These are phyloP conservation scores for Agelaius phoeniceus DNA, from an alignment of 2,113 vertebrate species.

Conservation along the genomic window DNA sequence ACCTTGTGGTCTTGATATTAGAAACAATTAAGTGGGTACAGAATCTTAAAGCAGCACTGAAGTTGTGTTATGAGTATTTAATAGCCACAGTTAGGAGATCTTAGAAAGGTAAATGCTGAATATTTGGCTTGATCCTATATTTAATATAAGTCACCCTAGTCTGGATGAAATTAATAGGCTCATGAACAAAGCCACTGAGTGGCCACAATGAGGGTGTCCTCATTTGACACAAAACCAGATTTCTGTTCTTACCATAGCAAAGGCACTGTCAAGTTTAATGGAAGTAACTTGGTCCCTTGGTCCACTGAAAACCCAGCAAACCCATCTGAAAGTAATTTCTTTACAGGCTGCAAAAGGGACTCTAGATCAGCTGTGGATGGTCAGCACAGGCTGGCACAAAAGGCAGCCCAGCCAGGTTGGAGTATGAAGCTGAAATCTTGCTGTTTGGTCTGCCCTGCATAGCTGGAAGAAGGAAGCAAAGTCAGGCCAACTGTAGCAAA, in stretches of 20 bases:
- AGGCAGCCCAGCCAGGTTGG: not conserved
- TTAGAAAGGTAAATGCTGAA: not conserved
- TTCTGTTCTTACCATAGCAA: not conserved
- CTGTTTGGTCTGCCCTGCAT: not conserved
- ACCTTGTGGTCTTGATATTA: not conserved
- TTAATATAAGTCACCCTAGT: not conserved
- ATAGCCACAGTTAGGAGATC: not conserved
- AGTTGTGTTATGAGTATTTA: not conserved
- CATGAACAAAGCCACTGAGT: not conserved
- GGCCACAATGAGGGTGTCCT: not conserved
- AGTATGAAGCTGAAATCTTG: not conserved
- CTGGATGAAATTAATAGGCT: not conserved
- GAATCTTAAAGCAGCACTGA: not conserved
- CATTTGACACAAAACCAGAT: not conserved
- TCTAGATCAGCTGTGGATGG: not conserved
- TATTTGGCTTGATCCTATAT: not conserved
- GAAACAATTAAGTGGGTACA: not conserved
- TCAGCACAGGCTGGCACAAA: not conserved
- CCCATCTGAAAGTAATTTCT: not conserved
- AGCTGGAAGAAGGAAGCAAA: not conserved
- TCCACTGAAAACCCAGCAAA: not conserved
- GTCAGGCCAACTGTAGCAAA: not conserved
- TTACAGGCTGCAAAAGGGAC: not conserved
- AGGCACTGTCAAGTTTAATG: not conserved
- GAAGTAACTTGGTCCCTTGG: not conserved